Conservation (phyloP, 2,888 invertebrate genomes). For the Melipona bicolor region DNA sequence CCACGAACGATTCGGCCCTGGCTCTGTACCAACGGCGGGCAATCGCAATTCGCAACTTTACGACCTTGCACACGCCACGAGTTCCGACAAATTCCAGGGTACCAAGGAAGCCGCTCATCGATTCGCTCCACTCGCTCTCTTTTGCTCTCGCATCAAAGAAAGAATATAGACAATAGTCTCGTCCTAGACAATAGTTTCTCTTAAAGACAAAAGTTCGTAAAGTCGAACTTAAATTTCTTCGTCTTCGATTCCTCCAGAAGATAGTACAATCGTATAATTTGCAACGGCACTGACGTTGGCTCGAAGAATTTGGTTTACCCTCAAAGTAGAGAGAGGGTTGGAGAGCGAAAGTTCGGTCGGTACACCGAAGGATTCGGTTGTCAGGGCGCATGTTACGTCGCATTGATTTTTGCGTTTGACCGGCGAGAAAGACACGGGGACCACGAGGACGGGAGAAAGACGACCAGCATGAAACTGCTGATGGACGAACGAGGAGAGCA, state of each 20-base stretch:
- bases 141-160: not conserved
- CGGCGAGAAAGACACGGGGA: slow-evolving; percentile 39
- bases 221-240: not conserved
- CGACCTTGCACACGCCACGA: not conserved
- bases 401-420: slow-evolving; percentile 76
- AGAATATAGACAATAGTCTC: not conserved
- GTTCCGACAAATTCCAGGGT: not conserved
- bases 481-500: slow-evolving; percentile 58
- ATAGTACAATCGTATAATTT: not conserved
- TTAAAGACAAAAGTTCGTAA: too few relatives aligned
- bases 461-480: slow-evolving; percentile 31
- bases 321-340: not conserved
- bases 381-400: slow-evolving; percentile 77
- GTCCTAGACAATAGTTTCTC: not conserved
- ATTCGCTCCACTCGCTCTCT: not conserved
- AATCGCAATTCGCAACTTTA: slow-evolving; percentile 15
- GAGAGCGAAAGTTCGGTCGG: slow-evolving; percentile 50
- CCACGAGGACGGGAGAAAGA: slow-evolving; percentile 42
- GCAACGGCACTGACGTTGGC: not conserved
- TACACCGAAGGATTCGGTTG: slow-evolving; percentile 48
- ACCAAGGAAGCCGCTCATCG: not conserved
- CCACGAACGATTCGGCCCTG: not conserved
- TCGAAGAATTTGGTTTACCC: not conserved
- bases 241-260: not conserved
- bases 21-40: slow-evolving; percentile 46